Evolutionary conservation across 2,888 invertebrate genomes (phyloP).

Genomic region (Metalampra italica): DNA sequence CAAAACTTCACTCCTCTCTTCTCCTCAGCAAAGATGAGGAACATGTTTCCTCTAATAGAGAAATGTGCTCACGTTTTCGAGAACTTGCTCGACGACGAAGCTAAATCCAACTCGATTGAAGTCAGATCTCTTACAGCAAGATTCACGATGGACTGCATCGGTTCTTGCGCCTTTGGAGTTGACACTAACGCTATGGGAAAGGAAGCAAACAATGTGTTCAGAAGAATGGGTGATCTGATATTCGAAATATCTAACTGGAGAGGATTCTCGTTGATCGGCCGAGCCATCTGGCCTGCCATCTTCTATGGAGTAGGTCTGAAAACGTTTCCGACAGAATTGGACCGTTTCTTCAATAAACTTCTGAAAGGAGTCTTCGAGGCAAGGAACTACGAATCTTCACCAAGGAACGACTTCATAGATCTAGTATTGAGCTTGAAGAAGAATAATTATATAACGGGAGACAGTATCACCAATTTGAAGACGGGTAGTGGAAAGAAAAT

Average conservation of each 20-base stretch:
- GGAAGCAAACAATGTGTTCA: conserved; percentile 27
- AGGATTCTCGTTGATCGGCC: conserved; percentile 17
- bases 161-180: conserved; percentile 32
- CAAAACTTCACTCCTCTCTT: conserved; percentile 48
- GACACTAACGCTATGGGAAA: conserved; percentile 16
- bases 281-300: conserved; percentile 32
- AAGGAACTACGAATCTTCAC: conserved; percentile 14
- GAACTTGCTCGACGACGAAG: conserved; percentile 4
- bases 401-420: conserved; percentile 23
- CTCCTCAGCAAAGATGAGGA: conserved; percentile 44
- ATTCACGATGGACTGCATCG: conserved; percentile 20
- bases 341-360: conserved; percentile 20
- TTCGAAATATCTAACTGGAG: conserved; percentile 18
- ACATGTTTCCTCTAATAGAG: conserved; percentile 23
- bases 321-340: conserved; percentile 23
- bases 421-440: conserved; percentile 18
- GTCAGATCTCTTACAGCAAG: not conserved
- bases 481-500: conserved; percentile 14
- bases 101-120: conserved; percentile 18
- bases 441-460: conserved; percentile 26
- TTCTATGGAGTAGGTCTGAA: conserved; percentile 30
- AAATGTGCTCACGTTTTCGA: conserved; percentile 16
- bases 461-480: conserved; percentile 23
- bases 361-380: conserved; percentile 13
- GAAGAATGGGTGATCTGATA: conserved; percentile 23